Evolutionary conservation across 2,113 vertebrate genomes (phyloP), one percentile per base, ranked within the genome.

Genomic region (Capra hircus): DNA sequence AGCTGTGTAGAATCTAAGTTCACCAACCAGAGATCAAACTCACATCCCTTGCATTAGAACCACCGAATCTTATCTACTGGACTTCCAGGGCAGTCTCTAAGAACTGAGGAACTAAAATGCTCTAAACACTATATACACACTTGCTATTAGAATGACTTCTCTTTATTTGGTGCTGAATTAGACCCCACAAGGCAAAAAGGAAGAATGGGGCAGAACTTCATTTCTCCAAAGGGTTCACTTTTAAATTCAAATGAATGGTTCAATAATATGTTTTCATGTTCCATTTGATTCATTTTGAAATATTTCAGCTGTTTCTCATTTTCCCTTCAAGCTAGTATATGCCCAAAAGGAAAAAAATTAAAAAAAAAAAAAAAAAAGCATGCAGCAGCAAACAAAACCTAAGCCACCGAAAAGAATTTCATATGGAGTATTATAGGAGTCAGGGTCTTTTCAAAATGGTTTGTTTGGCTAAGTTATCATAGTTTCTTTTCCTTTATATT

Each of bases 281-380:
- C 45, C 77, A 77, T 85, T 91, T 91, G 50, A 71, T 27, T 80
- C 43, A 57, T 80, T 97, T 95, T 40, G 30, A 93, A 95, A 80
- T 78, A 88, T 85, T 88, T 83, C 52, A 93, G 14, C 48, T 82
- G 11, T 80, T 96, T 92, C 36, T 91, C 64, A 81, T 84, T 13
- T 43, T 81, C 6, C 25, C 45, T 90, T 90, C 15, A 95, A 84
- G 71, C 8, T 67, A 59, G 50, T 80, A 80, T 77, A 90, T 81
- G 19, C 12, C 12, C 30, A 23, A 90, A 55, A 53, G 45, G 25
- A 19, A 50, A 64, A 4, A 45, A 45, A 2, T n/a, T n/a, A n/a
- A 2, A 2, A 77, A 27, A 71, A 33, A 60, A 28, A 23, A 43
- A 50, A 5, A 62, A 53, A 40, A 40, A 59, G 43, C 60, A 64